These are phyloP conservation scores for Aphelenchoides bicaudatus DNA, from an alignment of 2,888 invertebrate species.

Conservation along the genomic window DNA sequence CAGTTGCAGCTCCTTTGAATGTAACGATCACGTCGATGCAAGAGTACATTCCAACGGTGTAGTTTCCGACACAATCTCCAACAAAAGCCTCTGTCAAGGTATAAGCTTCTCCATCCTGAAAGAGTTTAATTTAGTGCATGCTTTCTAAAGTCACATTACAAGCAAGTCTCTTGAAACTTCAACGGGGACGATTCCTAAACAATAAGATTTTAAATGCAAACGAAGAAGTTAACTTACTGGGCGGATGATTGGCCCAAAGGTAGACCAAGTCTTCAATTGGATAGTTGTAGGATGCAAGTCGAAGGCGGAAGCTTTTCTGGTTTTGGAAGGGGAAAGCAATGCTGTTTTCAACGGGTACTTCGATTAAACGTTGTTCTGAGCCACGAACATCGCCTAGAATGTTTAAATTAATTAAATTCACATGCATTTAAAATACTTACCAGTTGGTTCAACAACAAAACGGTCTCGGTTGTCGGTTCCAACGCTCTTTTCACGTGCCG, in stretches of 20 bases:
- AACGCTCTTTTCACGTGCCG: constrained; percentile 32
- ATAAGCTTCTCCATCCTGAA: too few relatives aligned
- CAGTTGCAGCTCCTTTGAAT: constrained; percentile 39
- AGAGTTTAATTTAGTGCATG: too few relatives aligned
- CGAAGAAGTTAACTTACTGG: too few relatives aligned
- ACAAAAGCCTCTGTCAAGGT: too few relatives aligned
- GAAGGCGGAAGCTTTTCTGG: constrained; percentile 31
- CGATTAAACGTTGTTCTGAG: constrained; percentile 35
- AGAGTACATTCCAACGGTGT: constrained; percentile 51
- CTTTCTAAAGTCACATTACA: too few relatives aligned
- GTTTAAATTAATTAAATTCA: too few relatives aligned
- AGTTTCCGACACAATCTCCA: constrained; percentile 58
- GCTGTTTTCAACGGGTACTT: constrained; percentile 24
- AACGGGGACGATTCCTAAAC: constrained; percentile 56
- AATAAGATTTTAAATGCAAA: too few relatives aligned
- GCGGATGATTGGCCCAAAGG: constrained; percentile 58
- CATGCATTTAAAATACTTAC: too few relatives aligned
- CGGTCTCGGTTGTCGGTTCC: constrained; percentile 21
- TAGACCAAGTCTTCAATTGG: constrained; percentile 49
- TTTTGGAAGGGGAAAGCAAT: constrained; percentile 42
- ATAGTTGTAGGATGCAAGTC: constrained; percentile 40
- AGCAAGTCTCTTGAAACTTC: constrained; percentile 50
- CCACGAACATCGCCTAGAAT: constrained; percentile 43
- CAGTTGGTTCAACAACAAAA: constrained; percentile 47
- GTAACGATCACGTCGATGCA: constrained; percentile 53